Evolutionary conservation across 1,140 invertebrate species (phyloP).

Genomic region (Drepana arcuata): DNA sequence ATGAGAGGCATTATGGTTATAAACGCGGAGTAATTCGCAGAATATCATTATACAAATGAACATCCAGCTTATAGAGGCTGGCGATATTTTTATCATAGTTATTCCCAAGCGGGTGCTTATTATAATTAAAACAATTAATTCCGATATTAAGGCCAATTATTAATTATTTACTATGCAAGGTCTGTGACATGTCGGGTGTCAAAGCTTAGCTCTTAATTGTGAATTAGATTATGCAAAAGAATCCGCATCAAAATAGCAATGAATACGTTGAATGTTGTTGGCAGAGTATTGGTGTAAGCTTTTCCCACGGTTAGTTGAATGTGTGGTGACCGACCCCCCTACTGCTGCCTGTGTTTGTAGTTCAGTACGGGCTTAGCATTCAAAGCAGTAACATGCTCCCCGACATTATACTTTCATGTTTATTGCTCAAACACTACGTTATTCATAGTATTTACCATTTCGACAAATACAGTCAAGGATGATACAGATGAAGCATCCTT

Average conservation of each 20-base stretch:
- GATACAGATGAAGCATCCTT: no score
- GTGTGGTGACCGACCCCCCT: conserved; percentile 33
- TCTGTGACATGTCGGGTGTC: no score
- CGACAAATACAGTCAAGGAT: conserved; percentile 1
- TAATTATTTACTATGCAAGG: no score
- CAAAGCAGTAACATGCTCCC: conserved; percentile 52
- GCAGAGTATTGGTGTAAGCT: conserved; percentile 37
- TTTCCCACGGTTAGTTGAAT: conserved; percentile 56
- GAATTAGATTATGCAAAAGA: conserved; percentile 19
- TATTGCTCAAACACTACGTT: conserved; percentile 56
- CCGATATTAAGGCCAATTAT: no score
- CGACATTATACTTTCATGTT: conserved; percentile 64
- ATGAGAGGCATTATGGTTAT: conserved; percentile 52
- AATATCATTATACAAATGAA: conserved; percentile 67
- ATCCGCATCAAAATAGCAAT: conserved; percentile 43
- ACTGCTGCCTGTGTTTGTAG: conserved; percentile 45
- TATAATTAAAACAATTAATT: no score
- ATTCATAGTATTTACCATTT: conserved; percentile 23
- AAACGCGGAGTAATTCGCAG: conserved; percentile 62
- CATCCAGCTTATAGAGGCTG: conserved; percentile 35
- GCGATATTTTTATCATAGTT: no score
- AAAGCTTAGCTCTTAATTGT: no score
- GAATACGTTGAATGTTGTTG: conserved; percentile 33
- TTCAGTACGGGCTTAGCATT: conserved; percentile 63
- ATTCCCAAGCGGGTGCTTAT: no score